These are phyloP conservation scores for Troides aeacus DNA, from an alignment of 2,888 invertebrate species.

Conservation along the genomic window DNA sequence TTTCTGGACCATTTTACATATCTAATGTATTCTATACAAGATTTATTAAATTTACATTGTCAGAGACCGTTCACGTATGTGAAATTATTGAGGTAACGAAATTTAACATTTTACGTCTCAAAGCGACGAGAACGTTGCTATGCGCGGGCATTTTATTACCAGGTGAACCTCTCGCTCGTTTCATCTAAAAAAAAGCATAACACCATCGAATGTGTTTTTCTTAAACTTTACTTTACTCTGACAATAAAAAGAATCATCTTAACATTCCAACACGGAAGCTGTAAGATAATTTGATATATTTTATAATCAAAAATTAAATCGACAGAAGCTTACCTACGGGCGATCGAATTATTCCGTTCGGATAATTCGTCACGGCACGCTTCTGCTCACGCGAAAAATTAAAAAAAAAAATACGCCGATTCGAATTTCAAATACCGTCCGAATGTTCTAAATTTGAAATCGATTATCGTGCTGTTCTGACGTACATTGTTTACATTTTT, in stretches of 20 bases:
- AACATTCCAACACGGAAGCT: slow-evolving; percentile 66
- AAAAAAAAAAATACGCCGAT: background rate
- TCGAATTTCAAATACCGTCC: slow-evolving; percentile 13
- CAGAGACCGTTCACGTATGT: too few species aligned
- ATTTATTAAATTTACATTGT: too few species aligned
- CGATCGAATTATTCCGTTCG: slow-evolving; percentile 49
- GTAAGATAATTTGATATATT: slow-evolving; percentile 40
- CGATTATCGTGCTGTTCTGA: slow-evolving; percentile 6
- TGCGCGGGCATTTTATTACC: too few species aligned
- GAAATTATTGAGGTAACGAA: too few species aligned
- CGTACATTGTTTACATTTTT: slow-evolving; percentile 1
- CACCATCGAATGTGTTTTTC: background rate
- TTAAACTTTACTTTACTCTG: background rate
- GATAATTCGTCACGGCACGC: slow-evolving; percentile 34
- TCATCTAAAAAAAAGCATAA: too few species aligned
- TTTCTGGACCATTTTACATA: too few species aligned
- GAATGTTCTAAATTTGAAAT: slow-evolving; percentile 8
- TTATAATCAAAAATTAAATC: slow-evolving; percentile 35
- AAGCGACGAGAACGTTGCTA: too few species aligned
- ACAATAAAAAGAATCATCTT: slow-evolving; percentile 9
- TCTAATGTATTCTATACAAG: too few species aligned
- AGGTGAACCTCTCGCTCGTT: too few species aligned
- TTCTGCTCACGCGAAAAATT: slow-evolving; percentile 10
- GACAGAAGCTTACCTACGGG: slow-evolving; percentile 59
- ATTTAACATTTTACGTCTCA: too few species aligned